These are phyloP conservation scores for Chaetura pelagica DNA, from an alignment of 2,113 vertebrate species.

Conservation along the genomic window DNA sequence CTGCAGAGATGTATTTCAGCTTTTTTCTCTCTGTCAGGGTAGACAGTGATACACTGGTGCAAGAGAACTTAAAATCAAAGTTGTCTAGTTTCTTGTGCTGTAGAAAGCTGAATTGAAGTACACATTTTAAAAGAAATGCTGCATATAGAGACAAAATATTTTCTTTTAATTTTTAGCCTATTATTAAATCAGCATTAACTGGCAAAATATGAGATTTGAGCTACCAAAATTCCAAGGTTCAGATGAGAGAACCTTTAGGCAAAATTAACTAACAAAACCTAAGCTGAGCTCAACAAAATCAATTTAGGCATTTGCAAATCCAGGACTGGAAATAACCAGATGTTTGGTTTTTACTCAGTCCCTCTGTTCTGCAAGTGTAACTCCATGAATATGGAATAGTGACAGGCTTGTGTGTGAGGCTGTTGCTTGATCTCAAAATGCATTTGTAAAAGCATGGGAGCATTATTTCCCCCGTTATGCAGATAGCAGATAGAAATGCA, in stretches of 20 bases:
- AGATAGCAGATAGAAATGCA: not conserved
- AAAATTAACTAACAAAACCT: not conserved
- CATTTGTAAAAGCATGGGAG: not conserved
- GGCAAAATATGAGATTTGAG: not conserved
- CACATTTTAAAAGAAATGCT: not conserved
- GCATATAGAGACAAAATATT: not conserved
- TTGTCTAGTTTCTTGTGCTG: not conserved
- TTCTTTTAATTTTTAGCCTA: not conserved
- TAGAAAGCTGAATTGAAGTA: not conserved
- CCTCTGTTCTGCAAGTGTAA: not conserved
- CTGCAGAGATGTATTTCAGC: not conserved
- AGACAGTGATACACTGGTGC: not conserved
- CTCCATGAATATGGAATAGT: not conserved
- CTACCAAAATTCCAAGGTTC: not conserved
- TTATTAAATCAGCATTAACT: not conserved
- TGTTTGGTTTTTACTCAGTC: not conserved
- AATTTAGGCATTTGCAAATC: not conserved
- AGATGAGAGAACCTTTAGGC: not conserved
- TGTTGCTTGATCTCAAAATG: not conserved
- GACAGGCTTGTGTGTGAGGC: not conserved
- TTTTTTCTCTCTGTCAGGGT: not conserved
- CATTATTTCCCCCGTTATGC: not conserved
- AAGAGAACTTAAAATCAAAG: not conserved
- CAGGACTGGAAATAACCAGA: not conserved
- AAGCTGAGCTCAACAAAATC: not conserved